Evolutionary conservation across 2,113 vertebrate species (phyloP), one percentile per base, ranked within the genome.

Genomic region (Hiodon alosoides): DNA sequence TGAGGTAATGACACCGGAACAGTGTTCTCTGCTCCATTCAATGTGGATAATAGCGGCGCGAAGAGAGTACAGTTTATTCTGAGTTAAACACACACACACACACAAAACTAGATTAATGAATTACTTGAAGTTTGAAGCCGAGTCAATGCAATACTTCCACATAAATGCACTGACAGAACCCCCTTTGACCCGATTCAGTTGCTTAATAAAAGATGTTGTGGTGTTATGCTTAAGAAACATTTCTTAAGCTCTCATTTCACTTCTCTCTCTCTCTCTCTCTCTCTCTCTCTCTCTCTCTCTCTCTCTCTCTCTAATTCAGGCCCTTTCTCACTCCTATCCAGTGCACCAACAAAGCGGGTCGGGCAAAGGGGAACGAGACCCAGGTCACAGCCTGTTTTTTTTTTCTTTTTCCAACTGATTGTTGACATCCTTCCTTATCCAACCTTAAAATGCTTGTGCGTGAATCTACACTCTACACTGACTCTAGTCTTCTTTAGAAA

Each of bases 401-500:
- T 95, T 95, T 93, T 94, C 83, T 79, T 72, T 31, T 31, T 31
- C 31, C 31, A 31, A 78, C 90, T 90, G 92, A 94, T 95, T 93
- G 91, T 92, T 90, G 85, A 78, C 83, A 80, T 81, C 85, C 87
- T 80, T 85, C 86, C 78, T 87, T 87, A 89, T 91, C 89, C 92
- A 91, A 91, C 91, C 92, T 88, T 84, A 87, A 87, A 86, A 90
- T 86, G 89, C 85, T 87, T 85, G 89, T 91, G 90, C 77, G 79
- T 88, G 90, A 90, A 91, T 93, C 93, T n/a, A n/a, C n/a, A n/a
- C n/a, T 91, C 89, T 91, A 89, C 87, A 85, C 92, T 89, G 88
- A 87, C 86, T 83, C 92, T 90, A 91, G 93, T 93, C 89, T 90
- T 95, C 95, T 96, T 96, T 96, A 96, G 95, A 96, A 93, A 90